These are phyloP conservation scores for Zaprionus vittiger DNA, from an alignment of 1,140 invertebrate species.

Conservation along the genomic window DNA sequence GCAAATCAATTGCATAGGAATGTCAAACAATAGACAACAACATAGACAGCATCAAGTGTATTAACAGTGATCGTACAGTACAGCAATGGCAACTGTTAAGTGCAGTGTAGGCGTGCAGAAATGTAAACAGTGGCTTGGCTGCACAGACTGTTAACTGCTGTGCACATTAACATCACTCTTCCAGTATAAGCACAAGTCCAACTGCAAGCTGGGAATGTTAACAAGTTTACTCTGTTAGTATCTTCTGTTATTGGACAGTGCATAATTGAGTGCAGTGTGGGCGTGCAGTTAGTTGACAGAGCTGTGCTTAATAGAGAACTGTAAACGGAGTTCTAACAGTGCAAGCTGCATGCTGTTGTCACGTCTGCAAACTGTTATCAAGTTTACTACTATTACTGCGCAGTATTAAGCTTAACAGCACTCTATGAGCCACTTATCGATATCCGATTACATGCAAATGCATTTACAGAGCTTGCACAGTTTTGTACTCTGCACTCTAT, in stretches of 20 bases:
- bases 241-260: no score
- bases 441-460: background rate
- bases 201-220: no score
- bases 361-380: background rate
- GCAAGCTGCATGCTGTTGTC: background rate
- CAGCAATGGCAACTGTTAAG: background rate
- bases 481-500: no score
- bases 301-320: background rate
- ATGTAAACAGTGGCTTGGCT: no score
- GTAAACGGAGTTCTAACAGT: no score
- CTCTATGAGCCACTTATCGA: background rate
- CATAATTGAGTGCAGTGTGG: background rate
- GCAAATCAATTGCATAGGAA: slow-evolving; percentile 51
- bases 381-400: no score
- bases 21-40: slow-evolving; percentile 24
- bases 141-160: no score
- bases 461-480: background rate
- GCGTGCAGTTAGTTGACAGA: background rate
- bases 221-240: no score
- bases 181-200: no score
- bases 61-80: slow-evolving; percentile 1
- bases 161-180: no score
- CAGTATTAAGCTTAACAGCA: no score
- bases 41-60: slow-evolving; percentile 7
- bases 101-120: background rate